A percentile compares a stretch with the other conserved stretches of the same genome.
Conservation (phyloP, 2,888 invertebrate genomes). For the Cerceris ruficornis region DNA sequence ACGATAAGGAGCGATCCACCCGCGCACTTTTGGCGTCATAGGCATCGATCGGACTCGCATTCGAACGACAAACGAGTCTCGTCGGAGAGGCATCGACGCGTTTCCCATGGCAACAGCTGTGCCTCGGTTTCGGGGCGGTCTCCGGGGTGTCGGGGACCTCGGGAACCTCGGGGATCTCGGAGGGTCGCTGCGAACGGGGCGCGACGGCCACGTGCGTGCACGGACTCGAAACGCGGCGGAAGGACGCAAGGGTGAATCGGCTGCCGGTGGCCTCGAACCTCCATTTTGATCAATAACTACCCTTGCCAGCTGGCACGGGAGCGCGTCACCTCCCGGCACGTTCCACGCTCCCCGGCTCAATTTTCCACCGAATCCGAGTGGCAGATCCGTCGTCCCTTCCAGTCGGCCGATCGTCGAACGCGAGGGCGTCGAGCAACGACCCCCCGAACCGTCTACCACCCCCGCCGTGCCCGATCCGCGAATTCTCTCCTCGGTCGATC, state of each 20-base stretch:
- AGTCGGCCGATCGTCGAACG: no score
- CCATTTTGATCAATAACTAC: constrained; percentile 72
- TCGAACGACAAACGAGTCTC: constrained; percentile 1
- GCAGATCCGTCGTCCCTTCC: no score
- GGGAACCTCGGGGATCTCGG: no score
- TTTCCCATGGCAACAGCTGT: constrained; percentile 75
- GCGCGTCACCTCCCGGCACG: no score
- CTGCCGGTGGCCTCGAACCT: constrained; percentile 62
- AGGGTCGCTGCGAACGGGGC: constrained; percentile 72
- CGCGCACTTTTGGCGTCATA: background rate
- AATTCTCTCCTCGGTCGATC: no score
- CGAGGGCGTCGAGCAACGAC: no score
- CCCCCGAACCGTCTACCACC: no score
- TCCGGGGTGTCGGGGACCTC: no score
- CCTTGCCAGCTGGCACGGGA: constrained; percentile 28
- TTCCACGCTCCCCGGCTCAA: no score
- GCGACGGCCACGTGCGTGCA: constrained; percentile 72
- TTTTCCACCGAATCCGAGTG: no score
- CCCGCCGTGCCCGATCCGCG: no score
- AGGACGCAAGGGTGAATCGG: constrained; percentile 68
- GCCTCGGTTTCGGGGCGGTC: constrained; percentile 52
- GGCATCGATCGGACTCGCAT: background rate
- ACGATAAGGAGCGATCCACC: no score
- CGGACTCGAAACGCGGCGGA: constrained; percentile 49
- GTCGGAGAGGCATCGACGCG: constrained; percentile 58